phyloP scores from a whole-genome alignment of 2,797 vertebrate genomes.

The Orestias chungarensis region DNA sequence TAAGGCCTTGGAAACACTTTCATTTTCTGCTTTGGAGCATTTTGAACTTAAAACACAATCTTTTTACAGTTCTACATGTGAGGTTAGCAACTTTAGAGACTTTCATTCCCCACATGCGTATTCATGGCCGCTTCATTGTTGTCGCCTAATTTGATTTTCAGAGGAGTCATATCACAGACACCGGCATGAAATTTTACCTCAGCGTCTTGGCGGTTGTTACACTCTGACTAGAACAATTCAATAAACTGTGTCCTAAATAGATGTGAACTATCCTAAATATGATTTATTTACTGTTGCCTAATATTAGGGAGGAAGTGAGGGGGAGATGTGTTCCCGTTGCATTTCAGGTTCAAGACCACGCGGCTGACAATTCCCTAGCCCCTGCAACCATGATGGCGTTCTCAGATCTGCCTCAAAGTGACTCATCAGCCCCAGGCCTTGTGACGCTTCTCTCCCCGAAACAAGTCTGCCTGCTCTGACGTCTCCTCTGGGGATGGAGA shows the following conservation, averaged over 20 bases:
- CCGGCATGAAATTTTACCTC: conserved; percentile 3
- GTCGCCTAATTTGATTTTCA: conserved; percentile 1
- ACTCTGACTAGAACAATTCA: conserved; percentile 33
- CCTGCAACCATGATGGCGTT: conserved; percentile 62
- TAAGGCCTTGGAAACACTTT: conserved; percentile 59
- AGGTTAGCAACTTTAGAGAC: conserved; percentile 38
- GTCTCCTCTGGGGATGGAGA: conserved; percentile 60
- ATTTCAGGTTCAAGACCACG: conserved; percentile 50
- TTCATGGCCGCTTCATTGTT: conserved; percentile 27
- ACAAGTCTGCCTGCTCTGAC: conserved; percentile 57
- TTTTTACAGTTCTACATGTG: conserved; percentile 43
- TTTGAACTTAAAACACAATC: conserved; percentile 62
- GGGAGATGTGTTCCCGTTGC: conserved; percentile 47
- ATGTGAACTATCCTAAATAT: conserved; percentile 38
- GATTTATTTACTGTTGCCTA: conserved; percentile 57
- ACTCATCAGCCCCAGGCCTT: conserved; percentile 64
- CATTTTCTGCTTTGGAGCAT: conserved; percentile 59
- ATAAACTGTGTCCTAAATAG: conserved; percentile 39
- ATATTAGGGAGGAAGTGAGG: conserved; percentile 46
- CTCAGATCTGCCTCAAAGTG: conserved; percentile 75
- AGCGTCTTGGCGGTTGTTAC: conserved; percentile 2
- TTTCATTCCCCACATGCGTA: conserved; percentile 27
- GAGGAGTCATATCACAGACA: background rate
- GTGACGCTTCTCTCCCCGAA: conserved; percentile 46
- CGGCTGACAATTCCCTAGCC: conserved; percentile 61